Base-by-base conservation (phyloP, 2,888 invertebrate genomes). In the Lepidochitona cinerea region DNA sequence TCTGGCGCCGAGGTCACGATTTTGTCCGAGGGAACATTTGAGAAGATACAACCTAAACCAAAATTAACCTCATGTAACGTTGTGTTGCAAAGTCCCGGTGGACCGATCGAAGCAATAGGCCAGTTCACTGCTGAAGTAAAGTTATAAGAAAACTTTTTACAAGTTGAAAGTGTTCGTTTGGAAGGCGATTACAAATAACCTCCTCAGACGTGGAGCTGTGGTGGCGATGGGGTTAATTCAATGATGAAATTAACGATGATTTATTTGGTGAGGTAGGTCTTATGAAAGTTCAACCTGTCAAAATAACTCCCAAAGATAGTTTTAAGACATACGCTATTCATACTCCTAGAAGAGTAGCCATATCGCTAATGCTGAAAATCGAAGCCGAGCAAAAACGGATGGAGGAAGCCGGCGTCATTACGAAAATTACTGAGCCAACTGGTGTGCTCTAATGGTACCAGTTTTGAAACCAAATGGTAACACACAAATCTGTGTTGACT, bases 401-500 rank as follows among this genome's bases (percentile, higher is more conserved):
- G 73, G 72, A 77, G 37, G 5, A 66, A 5, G 74, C 68, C 1
- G 75, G 71, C 7, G 75, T 79, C 18, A 79, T 81, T 49, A 12
- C 64, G 9, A 74, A 72, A 41, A 73, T 78, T 0, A 75, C 68
- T 4, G 70, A 71, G 18, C 80, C 80, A 3, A 75, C 12, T 79
- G 80, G 75, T 75, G 75, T 9, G 77, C 79, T 33, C 72, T 73
- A 12, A 29, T 78, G 18, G 79, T 78, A 6, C 71, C 74, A 29
- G 78, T 81, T 29, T 66, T 77, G 29, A 80, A 79, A 70, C 70
- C 71, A 18, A 74, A 70, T 35, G 75, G 73, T 0, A 65, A 66
- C 35, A 33, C 80, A 4, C 73, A 80, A 1, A 64, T 81, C 14
- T 80, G 78, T 68, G 53, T 79, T n/a, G 72, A 78, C 70, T 26